A percentile compares a stretch with the other conserved stretches of the same genome.
Evolutionary conservation across 2,888 invertebrate species (phyloP).

Genomic region (Malacosoma neustria): DNA sequence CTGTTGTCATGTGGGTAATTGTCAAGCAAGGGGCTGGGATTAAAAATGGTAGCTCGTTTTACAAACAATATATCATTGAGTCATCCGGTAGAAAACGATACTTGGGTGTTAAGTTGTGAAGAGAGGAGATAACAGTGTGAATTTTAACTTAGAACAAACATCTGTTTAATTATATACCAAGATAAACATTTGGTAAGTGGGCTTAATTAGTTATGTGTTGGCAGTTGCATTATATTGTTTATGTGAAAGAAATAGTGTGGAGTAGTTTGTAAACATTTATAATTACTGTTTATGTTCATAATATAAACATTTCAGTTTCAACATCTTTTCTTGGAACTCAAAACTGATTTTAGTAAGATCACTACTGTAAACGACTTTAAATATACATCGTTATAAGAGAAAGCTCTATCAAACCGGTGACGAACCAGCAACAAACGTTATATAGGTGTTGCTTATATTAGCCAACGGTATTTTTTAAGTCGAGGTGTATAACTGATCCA

Average conservation of each 20-base stretch:
- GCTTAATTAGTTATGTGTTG: background rate
- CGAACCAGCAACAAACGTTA: too few relatives aligned
- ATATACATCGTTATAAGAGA: too few relatives aligned
- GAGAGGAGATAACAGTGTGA: constrained; percentile 22
- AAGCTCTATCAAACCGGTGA: too few relatives aligned
- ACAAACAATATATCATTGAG: constrained; percentile 60
- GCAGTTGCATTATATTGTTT: background rate
- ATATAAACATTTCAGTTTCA: too few relatives aligned
- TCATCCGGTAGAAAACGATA: constrained; percentile 55
- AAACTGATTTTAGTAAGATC: too few relatives aligned
- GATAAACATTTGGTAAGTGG: constrained; percentile 4
- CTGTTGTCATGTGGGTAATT: background rate
- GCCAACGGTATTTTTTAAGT: too few relatives aligned
- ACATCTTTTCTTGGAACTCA: too few relatives aligned
- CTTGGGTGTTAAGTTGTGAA: constrained; percentile 52
- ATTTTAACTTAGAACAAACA: constrained; percentile 2
- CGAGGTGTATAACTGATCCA: too few relatives aligned
- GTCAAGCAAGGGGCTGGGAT: background rate
- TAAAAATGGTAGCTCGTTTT: constrained; percentile 40
- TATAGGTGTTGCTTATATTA: too few relatives aligned
- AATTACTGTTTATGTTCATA: background rate
- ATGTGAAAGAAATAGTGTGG: background rate
- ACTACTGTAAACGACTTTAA: too few relatives aligned
- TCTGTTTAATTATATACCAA: constrained; percentile 2
- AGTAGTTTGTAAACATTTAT: background rate